phyloP scores from a whole-genome alignment of 2,113 vertebrate species.

The Calyptomena viridis region DNA sequence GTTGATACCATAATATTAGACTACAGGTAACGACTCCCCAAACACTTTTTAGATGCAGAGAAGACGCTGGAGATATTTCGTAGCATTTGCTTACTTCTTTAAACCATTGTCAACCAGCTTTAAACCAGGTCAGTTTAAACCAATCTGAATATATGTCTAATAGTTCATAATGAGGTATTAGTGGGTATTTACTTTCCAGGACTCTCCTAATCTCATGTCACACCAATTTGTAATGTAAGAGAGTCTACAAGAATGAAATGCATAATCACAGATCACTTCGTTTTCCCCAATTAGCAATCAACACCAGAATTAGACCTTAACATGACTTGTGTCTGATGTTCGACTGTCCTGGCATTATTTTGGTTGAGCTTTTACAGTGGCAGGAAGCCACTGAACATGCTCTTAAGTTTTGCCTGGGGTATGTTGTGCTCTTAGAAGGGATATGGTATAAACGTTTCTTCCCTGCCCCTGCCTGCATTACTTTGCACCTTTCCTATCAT shows the following conservation, averaged over 20 bases:
- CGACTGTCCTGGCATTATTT: background rate
- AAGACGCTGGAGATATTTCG: background rate
- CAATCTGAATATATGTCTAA: slow-evolving; percentile 24
- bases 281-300: background rate
- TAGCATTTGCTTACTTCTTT: background rate
- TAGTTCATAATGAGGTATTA: slow-evolving; percentile 48
- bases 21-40: background rate
- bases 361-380: background rate
- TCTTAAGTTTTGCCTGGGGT: background rate
- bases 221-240: slow-evolving; percentile 11
- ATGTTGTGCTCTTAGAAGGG: background rate
- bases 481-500: background rate
- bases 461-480: background rate
- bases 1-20: background rate
- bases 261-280: background rate
- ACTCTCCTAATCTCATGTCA: slow-evolving; percentile 18
- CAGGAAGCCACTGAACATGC: background rate
- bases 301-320: background rate
- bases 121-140: slow-evolving; percentile 22
- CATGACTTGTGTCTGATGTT: background rate
- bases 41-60: background rate
- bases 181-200: slow-evolving; percentile 1
- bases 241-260: background rate
- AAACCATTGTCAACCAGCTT: background rate
- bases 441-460: background rate